Evolutionary conservation across 2,888 invertebrate species (phyloP), one percentile per base, ranked within the genome.

Genomic region (Tholera decimalis): DNA sequence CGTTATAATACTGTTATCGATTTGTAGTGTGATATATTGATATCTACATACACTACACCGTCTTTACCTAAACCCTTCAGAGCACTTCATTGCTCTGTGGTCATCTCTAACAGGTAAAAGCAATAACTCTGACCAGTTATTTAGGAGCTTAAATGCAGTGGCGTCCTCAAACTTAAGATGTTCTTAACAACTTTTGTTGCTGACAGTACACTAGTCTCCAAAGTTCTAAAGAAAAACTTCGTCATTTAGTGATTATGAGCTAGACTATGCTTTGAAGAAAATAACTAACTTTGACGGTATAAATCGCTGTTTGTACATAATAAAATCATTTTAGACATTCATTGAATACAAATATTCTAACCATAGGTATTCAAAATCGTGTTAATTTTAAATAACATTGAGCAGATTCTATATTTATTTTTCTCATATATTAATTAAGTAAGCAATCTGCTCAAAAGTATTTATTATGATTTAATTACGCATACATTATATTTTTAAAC

Each of bases 211-310:
- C 13, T 30, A 13, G 35, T 28, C 22, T 46, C 20, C 3, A 18
- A 28, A 57, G 3, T 69, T 41, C n/a, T 13, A 41, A 6, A 33
- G 15, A 33, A 58, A 28, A 28, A 20, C 26, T 35, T 35, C 0
- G 3, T 24, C 47, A 57, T 20, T 11, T 15, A 33, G 22, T 26
- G 1, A 11, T 33, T 57, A 39, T 69, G 39, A 20, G 69, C 9
- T 47, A 41, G 11, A 70, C 18, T 20, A n/a, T 65, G 20, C 6
- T 18, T 22, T 41, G 9, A 3, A 41, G 15, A 3, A 28, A 26
- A n/a, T 18, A 22, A 9, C 13, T 26, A 41, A 7, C 5, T 35
- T 13, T 9, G 22, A 28, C 3, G 7, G 3, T 24, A n/a, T 41
- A 13, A 8, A 2, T 20, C 4, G 7, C 4, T 18, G 15, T 35